Percentiles rank a stretch among this genome's conserved stretches.
phyloP scores from a whole-genome alignment of 1,140 invertebrate genomes.

The Leptestheria dahalacensis region DNA sequence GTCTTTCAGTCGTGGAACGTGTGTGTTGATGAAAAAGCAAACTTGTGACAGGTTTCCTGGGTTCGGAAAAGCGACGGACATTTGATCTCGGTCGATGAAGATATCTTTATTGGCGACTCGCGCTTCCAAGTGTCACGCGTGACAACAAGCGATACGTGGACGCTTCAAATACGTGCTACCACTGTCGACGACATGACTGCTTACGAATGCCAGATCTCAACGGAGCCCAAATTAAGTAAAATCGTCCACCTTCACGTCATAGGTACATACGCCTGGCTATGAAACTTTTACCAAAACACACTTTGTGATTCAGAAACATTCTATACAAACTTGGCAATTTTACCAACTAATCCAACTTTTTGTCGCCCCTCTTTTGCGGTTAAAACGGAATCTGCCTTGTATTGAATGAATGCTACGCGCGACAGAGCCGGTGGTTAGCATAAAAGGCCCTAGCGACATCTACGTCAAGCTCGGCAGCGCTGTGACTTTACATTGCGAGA shows the following conservation, averaged over 20 bases:
- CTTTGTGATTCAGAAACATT: not conserved
- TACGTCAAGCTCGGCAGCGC: conserved; percentile 12
- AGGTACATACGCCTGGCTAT: conserved; percentile 35
- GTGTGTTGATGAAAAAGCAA: too few relatives aligned
- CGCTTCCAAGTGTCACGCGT: conserved; percentile 63
- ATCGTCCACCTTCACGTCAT: conserved; percentile 75
- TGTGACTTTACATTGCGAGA: conserved; percentile 10
- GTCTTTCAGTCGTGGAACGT: too few relatives aligned
- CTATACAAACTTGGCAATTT: not conserved
- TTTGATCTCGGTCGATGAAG: conserved; percentile 76
- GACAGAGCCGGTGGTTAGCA: conserved; percentile 5
- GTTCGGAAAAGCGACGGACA: conserved; percentile 71
- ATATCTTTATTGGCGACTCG: conserved; percentile 78
- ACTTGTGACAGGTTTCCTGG: conserved; percentile 56
- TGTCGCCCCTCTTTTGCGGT: conserved; percentile 2
- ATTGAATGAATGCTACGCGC: too few relatives aligned
- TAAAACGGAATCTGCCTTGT: too few relatives aligned
- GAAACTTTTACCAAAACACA: not conserved
- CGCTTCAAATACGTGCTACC: conserved; percentile 57
- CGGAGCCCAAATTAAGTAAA: conserved; percentile 79
- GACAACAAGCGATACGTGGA: conserved; percentile 68
- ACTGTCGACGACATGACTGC: conserved; percentile 69
- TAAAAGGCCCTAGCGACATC: conserved; percentile 9
- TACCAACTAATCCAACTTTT: not conserved
- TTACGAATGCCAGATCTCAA: conserved; percentile 87